These are phyloP conservation scores for Gymnocheta viridis DNA, from an alignment of 2,888 invertebrate species.

Conservation along the genomic window DNA sequence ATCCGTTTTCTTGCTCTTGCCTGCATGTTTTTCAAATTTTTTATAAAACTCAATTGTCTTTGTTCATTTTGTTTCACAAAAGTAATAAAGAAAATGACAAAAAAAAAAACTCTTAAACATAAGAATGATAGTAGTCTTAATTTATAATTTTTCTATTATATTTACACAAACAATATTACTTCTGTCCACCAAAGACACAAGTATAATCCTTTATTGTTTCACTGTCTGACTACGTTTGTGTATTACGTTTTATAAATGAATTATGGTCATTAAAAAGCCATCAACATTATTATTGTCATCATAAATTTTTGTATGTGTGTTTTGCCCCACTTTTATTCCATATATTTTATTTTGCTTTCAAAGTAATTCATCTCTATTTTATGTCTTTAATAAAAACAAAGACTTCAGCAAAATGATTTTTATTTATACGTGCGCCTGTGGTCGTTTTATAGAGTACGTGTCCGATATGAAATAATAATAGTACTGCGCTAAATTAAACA, in stretches of 20 bases:
- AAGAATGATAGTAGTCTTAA: too few species aligned
- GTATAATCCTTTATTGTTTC: constrained; percentile 34
- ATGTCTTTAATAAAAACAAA: constrained; percentile 32
- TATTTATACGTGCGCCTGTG: neutral
- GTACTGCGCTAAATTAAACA: neutral
- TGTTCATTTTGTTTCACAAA: too few species aligned
- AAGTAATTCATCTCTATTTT: constrained; percentile 34
- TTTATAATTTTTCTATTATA: neutral
- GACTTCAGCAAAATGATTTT: constrained; percentile 1
- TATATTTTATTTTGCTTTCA: neutral
- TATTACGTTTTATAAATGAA: constrained; percentile 37
- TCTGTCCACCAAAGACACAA: neutral
- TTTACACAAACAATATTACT: neutral
- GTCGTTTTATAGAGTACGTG: constrained; percentile 8
- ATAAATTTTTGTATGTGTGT: constrained; percentile 56
- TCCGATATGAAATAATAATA: neutral
- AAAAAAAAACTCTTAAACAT: too few species aligned
- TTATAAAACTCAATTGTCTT: too few species aligned
- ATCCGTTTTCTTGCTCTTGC: too few species aligned
- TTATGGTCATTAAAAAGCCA: constrained; percentile 67
- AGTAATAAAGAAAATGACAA: too few species aligned
- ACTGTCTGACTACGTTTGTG: neutral
- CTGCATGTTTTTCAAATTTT: too few species aligned
- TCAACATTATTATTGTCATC: constrained; percentile 67
- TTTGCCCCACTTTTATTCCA: neutral